Base-by-base conservation (phyloP, 2,888 invertebrate species). In the Drosophila pseudotakahashii region DNA sequence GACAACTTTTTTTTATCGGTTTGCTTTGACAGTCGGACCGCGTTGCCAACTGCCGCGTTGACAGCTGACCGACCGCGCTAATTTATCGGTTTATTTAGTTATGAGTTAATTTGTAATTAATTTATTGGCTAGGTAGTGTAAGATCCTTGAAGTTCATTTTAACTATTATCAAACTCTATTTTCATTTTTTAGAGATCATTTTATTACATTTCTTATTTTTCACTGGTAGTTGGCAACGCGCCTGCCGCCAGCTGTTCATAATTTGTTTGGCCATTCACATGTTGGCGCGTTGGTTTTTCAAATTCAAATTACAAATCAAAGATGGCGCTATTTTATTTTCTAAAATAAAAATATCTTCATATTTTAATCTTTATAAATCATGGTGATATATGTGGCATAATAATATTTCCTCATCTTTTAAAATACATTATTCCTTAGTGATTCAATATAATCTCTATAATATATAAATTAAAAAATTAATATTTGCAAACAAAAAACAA, bases 1-100 rank as follows among this genome's bases (percentile, higher is more conserved):
- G 84, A 81, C 87, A 83, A 81, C 74, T 83, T 87, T 85, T 84
- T 77, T 81, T 77, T 73, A 69, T 84, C 70, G 81, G 55, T 76
- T 87, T 62, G 58, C 54, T 81, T 82, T 66, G 82, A 81, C 88
- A 82, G 81, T 71, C 79, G 72, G 60, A 78, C 54, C 61, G 80
- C 59, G 83, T 39, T 85, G 83, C 86, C 86, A 81, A 53, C 70
- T 58, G 4, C 11, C 48, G 48, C 48, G 34, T 48, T 48, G 48
- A 32, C 48, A 48, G 34, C 48, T 48, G 48, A 32, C 16, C 47
- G 5, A 7, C 11, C 30, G 30, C 32, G 30, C 10, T n/a, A n/a
- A n/a, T n/a, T n/a, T 26, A 32, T 47, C 47, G 47, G 30, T 14
- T 47, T 14, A 13, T 3, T 5, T 6, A 47, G 7, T 30, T 32